These are phyloP conservation scores for Drosophila lacertosa DNA, from an alignment of 1,140 invertebrate genomes.

Conservation along the genomic window DNA sequence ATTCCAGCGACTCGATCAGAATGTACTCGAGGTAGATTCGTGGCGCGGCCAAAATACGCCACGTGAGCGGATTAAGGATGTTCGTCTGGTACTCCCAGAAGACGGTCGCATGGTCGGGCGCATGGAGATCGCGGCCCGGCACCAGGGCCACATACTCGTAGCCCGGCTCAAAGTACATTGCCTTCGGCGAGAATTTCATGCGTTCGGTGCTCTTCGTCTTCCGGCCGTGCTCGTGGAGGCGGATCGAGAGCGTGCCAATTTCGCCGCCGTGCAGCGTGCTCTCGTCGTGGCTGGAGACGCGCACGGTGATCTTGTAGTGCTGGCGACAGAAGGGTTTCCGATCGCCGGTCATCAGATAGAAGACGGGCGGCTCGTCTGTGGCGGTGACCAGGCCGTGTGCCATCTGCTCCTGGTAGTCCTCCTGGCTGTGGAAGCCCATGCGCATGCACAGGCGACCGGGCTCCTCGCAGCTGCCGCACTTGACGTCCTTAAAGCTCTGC, in stretches of 20 bases:
- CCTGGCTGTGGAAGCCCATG: slow-evolving; percentile 88
- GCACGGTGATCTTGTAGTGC: slow-evolving; percentile 90
- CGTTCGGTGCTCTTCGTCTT: slow-evolving; percentile 85
- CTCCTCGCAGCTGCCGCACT: slow-evolving; percentile 89
- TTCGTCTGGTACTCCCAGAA: slow-evolving; percentile 91
- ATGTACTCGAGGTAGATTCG: slow-evolving; percentile 89
- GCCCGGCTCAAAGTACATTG: slow-evolving; percentile 89
- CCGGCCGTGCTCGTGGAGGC: slow-evolving; percentile 86
- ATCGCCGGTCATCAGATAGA: slow-evolving; percentile 89
- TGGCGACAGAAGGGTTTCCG: slow-evolving; percentile 89
- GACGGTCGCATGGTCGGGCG: slow-evolving; percentile 87
- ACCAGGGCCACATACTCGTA: slow-evolving; percentile 88
- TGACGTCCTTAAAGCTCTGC: slow-evolving; percentile 89
- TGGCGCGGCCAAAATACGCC: slow-evolving; percentile 90
- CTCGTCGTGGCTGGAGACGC: slow-evolving; percentile 89
- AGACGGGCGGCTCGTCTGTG: slow-evolving; percentile 85
- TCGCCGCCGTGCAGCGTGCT: slow-evolving; percentile 91
- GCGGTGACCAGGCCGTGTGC: slow-evolving; percentile 81
- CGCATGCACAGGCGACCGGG: slow-evolving; percentile 87
- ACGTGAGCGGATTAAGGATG: slow-evolving; percentile 92
- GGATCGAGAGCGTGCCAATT: slow-evolving; percentile 87
- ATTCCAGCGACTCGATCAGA: slow-evolving; percentile 89
- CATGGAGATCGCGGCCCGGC: slow-evolving; percentile 87
- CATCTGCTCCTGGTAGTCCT: slow-evolving; percentile 85
- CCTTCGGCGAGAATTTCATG: slow-evolving; percentile 85